Base-by-base conservation (phyloP, 2,888 invertebrate genomes). In the Stenoptilia bipunctidactyla region DNA sequence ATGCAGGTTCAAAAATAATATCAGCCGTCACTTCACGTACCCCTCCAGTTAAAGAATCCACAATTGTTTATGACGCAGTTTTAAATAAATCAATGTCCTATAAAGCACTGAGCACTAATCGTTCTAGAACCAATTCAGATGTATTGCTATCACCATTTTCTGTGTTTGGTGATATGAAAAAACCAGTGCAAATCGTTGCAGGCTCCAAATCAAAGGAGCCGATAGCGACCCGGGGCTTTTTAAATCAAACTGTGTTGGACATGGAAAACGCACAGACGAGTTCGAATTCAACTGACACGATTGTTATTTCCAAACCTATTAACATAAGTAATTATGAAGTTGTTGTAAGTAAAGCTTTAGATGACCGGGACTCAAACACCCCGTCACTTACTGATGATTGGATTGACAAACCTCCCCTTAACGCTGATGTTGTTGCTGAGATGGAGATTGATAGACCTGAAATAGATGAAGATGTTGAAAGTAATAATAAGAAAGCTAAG, bases 401-500 rank as follows among this genome's bases (percentile, higher is more conserved):
- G 76, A 41, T 65, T 13, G 73, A 76, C 45, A 69, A 61, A 43
- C 55, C 62, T 12, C 50, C 58, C 8, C 47, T 76, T 1, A 76
- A 65, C 49, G 60, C 76, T 13, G 79, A 80, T 45, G 45, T 75
- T 12, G 63, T 64, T 13, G 72, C 75, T 46, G 82, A 80, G 50
- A 71, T 80, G 47, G 82, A 79, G 56, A 61, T 77, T 40, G 82
- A 76, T 35, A 73, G 71, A 49, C 56, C 69, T 5, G 77, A 77
- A 40, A 8, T 15, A 15, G 52, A 61, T 15, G 74, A 75, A 34
- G 77, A 79, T 1, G 71, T 73, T 34, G 41, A 44, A 20, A 48
- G 48, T 2, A 80, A 59, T 43, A 73, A 71, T 42, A 79, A 74
- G 49, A 74, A 58, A 52, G 54, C 62, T 1, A 79, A 79, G 47